A percentile compares a stretch with the other conserved stretches of the same genome.
Evolutionary conservation across 1,140 invertebrate species (phyloP).

Genomic region (Drosophila orena): DNA sequence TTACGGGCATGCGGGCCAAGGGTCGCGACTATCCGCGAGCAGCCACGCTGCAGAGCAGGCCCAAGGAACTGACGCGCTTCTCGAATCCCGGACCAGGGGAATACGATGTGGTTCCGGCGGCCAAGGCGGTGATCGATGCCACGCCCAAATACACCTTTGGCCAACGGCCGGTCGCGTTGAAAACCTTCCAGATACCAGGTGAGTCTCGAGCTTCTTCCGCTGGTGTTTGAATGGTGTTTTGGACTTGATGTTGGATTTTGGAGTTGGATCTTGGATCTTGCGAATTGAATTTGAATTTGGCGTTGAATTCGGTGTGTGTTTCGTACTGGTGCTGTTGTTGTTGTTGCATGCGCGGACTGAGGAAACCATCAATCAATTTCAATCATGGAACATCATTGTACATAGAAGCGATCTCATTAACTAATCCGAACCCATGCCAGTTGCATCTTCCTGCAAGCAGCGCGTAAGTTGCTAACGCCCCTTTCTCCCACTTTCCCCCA

Average conservation of each 20-base stretch:
- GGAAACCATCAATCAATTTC: conserved; percentile 57
- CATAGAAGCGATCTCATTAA: conserved; percentile 51
- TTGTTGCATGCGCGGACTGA: conserved; percentile 63
- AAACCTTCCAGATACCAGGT: conserved; percentile 85
- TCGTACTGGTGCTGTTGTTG: conserved; percentile 28
- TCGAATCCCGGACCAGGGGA: conserved; percentile 93
- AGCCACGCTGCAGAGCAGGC: conserved; percentile 91
- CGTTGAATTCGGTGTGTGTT: conserved; percentile 27
- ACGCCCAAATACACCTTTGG: conserved; percentile 89
- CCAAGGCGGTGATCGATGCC: conserved; percentile 88
- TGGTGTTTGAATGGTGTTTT: conserved; percentile 59
- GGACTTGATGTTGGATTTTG: conserved; percentile 22
- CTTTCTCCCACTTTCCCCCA: conserved; percentile 7
- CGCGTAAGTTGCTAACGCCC: conserved; percentile 62
- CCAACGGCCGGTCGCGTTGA: conserved; percentile 69
- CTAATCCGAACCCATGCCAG: conserved; percentile 38
- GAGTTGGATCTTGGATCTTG: conserved; percentile 34
- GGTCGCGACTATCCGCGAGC: conserved; percentile 89
- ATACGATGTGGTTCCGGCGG: conserved; percentile 91
- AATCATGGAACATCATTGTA: conserved; percentile 66
- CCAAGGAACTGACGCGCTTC: conserved; percentile 89
- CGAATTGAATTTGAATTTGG: conserved; percentile 20
- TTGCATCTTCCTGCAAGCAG: conserved; percentile 42
- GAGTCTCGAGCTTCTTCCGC: conserved; percentile 53
- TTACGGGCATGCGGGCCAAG: conserved; percentile 92